Percentiles rank a stretch among this genome's conserved stretches.
Evolutionary conservation across 1,140 invertebrate genomes (phyloP).

Genomic region (Drosophila lacteicornis): DNA sequence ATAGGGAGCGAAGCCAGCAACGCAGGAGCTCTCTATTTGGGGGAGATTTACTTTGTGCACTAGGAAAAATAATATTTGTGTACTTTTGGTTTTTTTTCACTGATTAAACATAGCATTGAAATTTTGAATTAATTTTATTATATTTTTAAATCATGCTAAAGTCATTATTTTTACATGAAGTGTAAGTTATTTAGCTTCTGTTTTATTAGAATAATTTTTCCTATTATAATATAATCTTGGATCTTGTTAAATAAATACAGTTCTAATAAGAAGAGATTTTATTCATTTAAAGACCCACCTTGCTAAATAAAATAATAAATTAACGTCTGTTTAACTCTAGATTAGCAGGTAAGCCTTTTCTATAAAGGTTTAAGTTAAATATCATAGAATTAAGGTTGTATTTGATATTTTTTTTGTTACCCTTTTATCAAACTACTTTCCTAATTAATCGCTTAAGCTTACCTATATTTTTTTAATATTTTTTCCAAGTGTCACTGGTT

Average conservation of each 20-base stretch:
- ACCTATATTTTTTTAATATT: neutral
- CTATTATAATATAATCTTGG: no score
- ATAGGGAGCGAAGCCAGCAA: constrained; percentile 15
- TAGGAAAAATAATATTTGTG: constrained; percentile 1
- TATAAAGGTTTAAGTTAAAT: neutral
- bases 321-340: no score
- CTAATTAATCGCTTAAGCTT: neutral
- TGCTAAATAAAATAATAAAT: neutral
- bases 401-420: neutral
- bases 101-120: neutral
- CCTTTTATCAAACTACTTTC: neutral
- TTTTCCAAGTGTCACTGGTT: constrained; percentile 20
- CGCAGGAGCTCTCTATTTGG: constrained; percentile 10
- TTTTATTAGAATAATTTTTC: no score
- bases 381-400: neutral
- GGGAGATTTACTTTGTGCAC: constrained; percentile 19
- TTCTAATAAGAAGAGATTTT: neutral
- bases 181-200: rapidly evolving
- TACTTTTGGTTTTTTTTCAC: no score
- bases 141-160: neutral
- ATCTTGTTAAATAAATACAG: neutral
- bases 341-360: neutral
- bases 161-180: no score
- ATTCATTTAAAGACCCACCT: neutral
- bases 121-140: neutral